Percentiles rank a stretch among this genome's conserved stretches.
These are phyloP conservation scores for Eidolon dupreanum DNA, from an alignment of 2,797 vertebrate species.

Conservation along the genomic window DNA sequence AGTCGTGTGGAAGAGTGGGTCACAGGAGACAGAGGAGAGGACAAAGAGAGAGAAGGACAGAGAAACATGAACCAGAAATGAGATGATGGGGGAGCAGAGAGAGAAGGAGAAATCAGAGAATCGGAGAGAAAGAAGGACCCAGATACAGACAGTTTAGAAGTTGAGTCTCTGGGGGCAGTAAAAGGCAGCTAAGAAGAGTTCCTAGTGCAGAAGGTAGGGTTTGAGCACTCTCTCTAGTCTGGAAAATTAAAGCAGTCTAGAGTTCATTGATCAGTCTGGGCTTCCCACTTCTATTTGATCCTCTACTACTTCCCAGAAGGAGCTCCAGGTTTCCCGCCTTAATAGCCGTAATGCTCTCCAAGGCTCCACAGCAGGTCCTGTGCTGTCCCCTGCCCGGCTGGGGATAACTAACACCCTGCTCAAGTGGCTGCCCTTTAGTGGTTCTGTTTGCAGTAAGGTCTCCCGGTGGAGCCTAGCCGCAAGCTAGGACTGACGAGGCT, in stretches of 20 bases:
- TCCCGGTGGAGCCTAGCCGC: not conserved
- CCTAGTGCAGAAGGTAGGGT: not conserved
- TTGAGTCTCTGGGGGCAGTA: no score
- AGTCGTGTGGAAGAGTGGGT: slow-evolving; percentile 43
- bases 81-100: not conserved
- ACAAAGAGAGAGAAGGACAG: not conserved
- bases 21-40: not conserved
- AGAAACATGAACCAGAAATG: not conserved
- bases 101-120: not conserved
- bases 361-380: not conserved
- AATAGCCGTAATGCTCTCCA: not conserved
- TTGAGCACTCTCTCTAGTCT: not conserved
- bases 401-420: not conserved
- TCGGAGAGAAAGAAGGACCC: not conserved
- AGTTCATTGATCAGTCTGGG: not conserved
- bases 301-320: not conserved
- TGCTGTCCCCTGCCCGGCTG: not conserved
- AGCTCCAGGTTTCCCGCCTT: not conserved
- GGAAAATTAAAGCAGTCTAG: not conserved
- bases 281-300: not conserved
- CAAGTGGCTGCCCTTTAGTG: not conserved
- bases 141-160: not conserved
- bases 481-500: accelerated
- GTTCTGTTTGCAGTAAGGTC: not conserved
- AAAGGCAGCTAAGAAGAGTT: not conserved